Evolutionary conservation across 2,797 vertebrate species (phyloP).

Genomic region (Channallabes apus): DNA sequence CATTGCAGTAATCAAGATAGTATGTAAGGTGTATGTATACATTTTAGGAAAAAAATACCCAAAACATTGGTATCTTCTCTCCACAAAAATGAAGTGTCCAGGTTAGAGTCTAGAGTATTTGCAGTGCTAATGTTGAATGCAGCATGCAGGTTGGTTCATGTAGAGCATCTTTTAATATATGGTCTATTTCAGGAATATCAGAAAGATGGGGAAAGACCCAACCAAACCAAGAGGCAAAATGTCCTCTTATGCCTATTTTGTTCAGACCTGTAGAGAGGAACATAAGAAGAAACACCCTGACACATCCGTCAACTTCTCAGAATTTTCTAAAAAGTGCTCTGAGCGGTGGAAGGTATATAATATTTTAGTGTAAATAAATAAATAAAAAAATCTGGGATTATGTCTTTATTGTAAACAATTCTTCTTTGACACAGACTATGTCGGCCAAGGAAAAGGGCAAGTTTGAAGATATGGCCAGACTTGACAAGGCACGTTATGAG

Average conservation of each 20-base stretch:
- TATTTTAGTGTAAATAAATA: too few relatives aligned
- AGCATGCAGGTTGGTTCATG: not conserved
- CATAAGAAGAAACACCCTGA: slow-evolving; percentile 99
- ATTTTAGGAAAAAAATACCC: not conserved
- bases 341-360: slow-evolving; percentile 96
- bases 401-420: slow-evolving; percentile 14
- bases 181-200: slow-evolving; percentile 26
- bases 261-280: slow-evolving; percentile 97
- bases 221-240: slow-evolving; percentile 97
- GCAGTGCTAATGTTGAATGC: not conserved
- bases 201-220: slow-evolving; percentile 91
- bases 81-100: not conserved
- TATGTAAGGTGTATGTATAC: not conserved
- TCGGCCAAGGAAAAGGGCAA: slow-evolving; percentile 95
- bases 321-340: slow-evolving; percentile 99
- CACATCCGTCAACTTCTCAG: slow-evolving; percentile 94
- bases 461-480: slow-evolving; percentile 95
- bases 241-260: slow-evolving; percentile 99
- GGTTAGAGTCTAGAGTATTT: not conserved
- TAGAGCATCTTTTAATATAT: not conserved
- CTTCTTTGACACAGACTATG: slow-evolving; percentile 80
- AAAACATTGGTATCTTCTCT: not conserved
- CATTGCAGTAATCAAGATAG: not conserved
- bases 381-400: not conserved
- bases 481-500: slow-evolving; percentile 95